These are phyloP conservation scores for Odontocerum albicorne DNA, from an alignment of 2,888 invertebrate genomes.

Conservation along the genomic window DNA sequence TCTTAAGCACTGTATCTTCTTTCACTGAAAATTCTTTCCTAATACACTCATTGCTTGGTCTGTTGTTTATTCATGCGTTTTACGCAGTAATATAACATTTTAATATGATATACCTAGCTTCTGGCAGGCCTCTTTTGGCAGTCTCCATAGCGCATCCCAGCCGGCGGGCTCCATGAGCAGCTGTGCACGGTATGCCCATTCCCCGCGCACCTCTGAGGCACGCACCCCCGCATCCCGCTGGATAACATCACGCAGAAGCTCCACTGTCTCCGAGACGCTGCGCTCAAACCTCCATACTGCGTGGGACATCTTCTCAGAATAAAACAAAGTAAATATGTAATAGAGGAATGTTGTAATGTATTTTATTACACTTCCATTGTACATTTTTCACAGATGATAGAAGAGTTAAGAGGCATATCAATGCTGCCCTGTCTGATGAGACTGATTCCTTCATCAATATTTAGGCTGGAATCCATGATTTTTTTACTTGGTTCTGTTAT, in stretches of 20 bases:
- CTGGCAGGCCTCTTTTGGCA: slow-evolving; percentile 61
- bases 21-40: neutral
- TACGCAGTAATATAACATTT: too few species aligned
- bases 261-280: slow-evolving; percentile 24
- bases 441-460: too few species aligned
- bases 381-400: too few species aligned
- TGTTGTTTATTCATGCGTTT: neutral
- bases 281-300: slow-evolving; percentile 30
- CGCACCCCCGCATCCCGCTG: slow-evolving; percentile 10
- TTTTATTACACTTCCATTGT: too few species aligned
- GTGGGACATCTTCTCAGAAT: slow-evolving; percentile 23
- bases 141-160: slow-evolving; percentile 72
- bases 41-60: too few species aligned
- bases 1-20: neutral
- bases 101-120: slow-evolving; percentile 2
- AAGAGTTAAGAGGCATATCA: too few species aligned
- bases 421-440: too few species aligned
- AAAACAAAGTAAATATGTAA: neutral
- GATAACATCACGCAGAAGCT: slow-evolving; percentile 29
- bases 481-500: too few species aligned
- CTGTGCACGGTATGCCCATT: slow-evolving; percentile 56
- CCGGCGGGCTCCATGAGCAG: slow-evolving; percentile 64
- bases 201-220: slow-evolving; percentile 36
- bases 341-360: neutral
- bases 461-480: too few species aligned